Conservation (phyloP, 2,113 vertebrate genomes). For the Brachypodius melanocephalos region DNA sequence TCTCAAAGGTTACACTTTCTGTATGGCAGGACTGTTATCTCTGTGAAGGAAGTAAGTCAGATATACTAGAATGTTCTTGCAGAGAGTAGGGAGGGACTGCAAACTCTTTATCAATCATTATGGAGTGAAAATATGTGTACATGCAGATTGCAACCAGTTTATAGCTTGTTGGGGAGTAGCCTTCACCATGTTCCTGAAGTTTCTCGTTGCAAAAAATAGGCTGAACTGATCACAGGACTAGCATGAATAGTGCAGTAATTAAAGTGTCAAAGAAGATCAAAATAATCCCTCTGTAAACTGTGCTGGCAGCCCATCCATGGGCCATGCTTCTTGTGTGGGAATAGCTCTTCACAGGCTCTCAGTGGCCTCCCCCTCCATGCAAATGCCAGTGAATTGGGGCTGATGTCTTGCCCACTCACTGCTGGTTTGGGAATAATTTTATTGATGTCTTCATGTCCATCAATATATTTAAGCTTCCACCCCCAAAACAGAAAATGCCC, state of each 20-base stretch:
- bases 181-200: background rate
- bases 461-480: background rate
- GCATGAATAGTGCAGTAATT: background rate
- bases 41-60: background rate
- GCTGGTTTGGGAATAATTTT: background rate
- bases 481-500: background rate
- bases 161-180: background rate
- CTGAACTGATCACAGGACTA: background rate
- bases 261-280: background rate
- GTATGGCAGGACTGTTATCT: background rate
- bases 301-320: background rate
- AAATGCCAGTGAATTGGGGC: background rate
- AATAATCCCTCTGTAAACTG: background rate
- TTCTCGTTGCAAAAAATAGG: background rate
- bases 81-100: background rate
- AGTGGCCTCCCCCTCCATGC: background rate
- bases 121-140: background rate
- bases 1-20: constrained; percentile 28
- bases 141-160: background rate
- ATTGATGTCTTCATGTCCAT: background rate
- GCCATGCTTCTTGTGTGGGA: background rate
- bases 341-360: background rate
- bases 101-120: background rate
- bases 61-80: background rate
- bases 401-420: rapidly evolving